phyloP scores from a whole-genome alignment of 2,797 vertebrate species.

The Hydrolagus colliei region DNA sequence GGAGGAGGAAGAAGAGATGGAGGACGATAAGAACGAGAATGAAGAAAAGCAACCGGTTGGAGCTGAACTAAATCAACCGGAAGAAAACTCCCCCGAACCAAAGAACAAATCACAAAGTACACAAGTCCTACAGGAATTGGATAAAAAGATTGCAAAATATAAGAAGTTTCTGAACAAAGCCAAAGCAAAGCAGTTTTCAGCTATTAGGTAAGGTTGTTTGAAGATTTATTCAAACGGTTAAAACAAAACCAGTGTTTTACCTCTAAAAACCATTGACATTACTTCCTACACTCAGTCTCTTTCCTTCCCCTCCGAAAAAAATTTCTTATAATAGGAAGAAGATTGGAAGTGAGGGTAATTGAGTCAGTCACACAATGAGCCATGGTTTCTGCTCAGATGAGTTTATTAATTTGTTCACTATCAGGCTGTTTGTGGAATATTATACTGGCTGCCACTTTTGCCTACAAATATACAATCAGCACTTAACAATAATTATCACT shows the following conservation, averaged over 20 bases:
- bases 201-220: conserved; percentile 69
- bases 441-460: no score
- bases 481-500: no score
- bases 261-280: no score
- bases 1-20: conserved; percentile 47
- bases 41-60: background rate
- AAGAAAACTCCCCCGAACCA: conserved; percentile 13
- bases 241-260: no score
- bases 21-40: conserved; percentile 38
- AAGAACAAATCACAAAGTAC: conserved; percentile 47
- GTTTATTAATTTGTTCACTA: no score
- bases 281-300: background rate
- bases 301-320: no score
- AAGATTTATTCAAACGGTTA: background rate
- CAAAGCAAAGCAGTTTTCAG: conserved; percentile 87
- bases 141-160: conserved; percentile 87
- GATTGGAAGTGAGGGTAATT: no score
- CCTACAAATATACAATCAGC: no score
- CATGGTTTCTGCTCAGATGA: no score
- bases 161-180: conserved; percentile 89
- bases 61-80: background rate
- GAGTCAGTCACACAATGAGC: no score
- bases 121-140: conserved; percentile 69
- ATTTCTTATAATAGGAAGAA: no score
- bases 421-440: no score